Evolutionary conservation across 2,113 vertebrate genomes (phyloP).

Genomic region (Eulacestoma nigropectus): DNA sequence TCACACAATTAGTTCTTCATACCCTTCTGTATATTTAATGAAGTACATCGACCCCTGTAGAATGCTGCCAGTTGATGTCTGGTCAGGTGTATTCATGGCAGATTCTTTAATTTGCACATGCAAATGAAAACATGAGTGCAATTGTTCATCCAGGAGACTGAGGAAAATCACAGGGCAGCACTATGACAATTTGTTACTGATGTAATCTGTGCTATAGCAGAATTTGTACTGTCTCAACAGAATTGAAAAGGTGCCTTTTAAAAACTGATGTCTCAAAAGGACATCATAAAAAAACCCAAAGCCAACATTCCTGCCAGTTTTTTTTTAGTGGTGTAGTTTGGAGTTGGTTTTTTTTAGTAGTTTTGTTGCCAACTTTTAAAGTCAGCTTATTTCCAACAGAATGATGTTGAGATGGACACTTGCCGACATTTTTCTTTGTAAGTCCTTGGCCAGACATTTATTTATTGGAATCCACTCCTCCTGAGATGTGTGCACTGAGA

Average conservation of each 20-base stretch:
- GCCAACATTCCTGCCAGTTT: not conserved
- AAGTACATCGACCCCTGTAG: not conserved
- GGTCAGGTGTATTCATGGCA: not conserved
- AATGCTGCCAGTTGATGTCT: not conserved
- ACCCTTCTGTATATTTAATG: not conserved
- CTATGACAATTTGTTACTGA: not conserved
- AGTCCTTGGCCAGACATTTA: not conserved
- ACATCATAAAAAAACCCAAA: not conserved
- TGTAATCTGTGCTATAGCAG: not conserved
- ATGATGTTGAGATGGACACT: not conserved
- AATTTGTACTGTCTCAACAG: not conserved
- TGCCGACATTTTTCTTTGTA: not conserved
- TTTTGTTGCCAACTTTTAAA: not conserved
- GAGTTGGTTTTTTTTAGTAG: not conserved
- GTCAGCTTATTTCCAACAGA: not conserved
- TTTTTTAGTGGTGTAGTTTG: not conserved
- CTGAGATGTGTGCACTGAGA: not conserved
- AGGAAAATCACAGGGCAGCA: not conserved
- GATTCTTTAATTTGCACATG: not conserved
- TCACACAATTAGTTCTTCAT: not conserved
- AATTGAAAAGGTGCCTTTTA: slow-evolving; percentile 13
- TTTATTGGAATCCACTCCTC: not conserved
- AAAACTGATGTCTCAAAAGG: not conserved
- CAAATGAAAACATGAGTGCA: not conserved
- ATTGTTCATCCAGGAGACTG: not conserved